Base-by-base conservation (phyloP, 1,140 invertebrate genomes). In the Cydia fagiglandana region DNA sequence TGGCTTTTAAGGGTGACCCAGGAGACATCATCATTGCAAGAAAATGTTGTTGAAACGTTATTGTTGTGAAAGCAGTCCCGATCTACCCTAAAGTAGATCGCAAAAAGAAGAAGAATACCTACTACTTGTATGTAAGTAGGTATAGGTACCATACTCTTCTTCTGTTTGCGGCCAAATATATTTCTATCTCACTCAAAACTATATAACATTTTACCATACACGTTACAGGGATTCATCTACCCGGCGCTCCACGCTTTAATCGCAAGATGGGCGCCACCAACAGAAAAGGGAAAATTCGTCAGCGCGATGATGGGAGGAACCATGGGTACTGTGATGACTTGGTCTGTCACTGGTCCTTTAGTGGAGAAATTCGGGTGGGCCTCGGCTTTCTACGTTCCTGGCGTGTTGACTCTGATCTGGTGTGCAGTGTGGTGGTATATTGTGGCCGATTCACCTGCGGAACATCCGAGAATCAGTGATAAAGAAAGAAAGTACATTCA, bases 261-360 rank as follows among this genome's bases (percentile, higher is more conserved):
- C 38, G 95, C 96, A 0, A 93, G 94, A 81, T 96, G 96, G 96
- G 95, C 95, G 0, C 96, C 96, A 10, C 96, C 96, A n/a, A 94
- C 94, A 17, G 96, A 97, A 82, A 96, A 96, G 86, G 96, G 96
- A 70, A 96, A 96, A 90, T 97, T 97, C 83, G 94, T 96, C 0
- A 95, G 95, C 83, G 95, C 95, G 13, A 93, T 96, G 84, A 93
- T 96, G 95, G 96, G 96, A 30, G 96, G 96, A 12, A 96, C 96
- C 1, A 94, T 97, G 45, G 96, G 96, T 50, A 97, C 96, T 0
- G 95, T 97, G 0, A 93, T 97, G 2, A 96, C 96, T 1, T 96
- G 96, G 93, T 94, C 96, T 0, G 83, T 97, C 0, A 95, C 96
- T 75, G 96, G 95, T 15, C 88, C 94, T 6, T 88, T 96, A 3